Base-by-base conservation (phyloP, 1,140 invertebrate species). In the Drosophila obscura region DNA sequence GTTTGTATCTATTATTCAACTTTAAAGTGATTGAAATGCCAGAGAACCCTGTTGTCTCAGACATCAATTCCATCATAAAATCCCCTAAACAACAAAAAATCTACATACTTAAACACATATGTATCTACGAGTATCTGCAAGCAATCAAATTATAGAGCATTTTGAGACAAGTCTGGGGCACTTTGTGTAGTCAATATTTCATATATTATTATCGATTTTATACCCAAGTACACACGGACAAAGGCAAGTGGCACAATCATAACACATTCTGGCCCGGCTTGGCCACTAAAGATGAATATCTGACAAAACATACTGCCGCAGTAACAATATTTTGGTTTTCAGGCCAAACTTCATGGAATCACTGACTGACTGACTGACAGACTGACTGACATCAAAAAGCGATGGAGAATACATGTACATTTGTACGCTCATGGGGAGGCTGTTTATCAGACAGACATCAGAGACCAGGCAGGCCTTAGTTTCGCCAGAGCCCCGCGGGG, bases 221-320 rank as follows among this genome's bases (percentile, higher is more conserved):
- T 59, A 50, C 31, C 4, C 39, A 65, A 43, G 35, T 28, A 53
- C 45, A 61, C 35, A 58, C 3, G 41, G 22, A 39, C 51, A 49
- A 39, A 78, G 35, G 62, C 53, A 41, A 19, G 48, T 65, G 74
- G 45, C 63, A 74, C 50, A 73, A 61, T 61, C 45, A 50, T 46
- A 71, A 39, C 46, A 72, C 31, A 58, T 48, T 66, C 69, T 78
- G 52, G 57, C 43, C 51, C 22, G 48, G 28, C 41, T 19, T 35
- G 26, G 39, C 58, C 19, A 46, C 62, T 66, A 75, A 59, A 64
- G 72, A 83, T 83, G 60, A 35, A 51, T 83, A 83, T 83, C 80
- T 79, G 61, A 15, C 60, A 61, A 68, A 62, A 78, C 51, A 78
- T 67, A 78, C 78, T 71, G 80, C 55, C 41, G 68, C 51, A 63